A percentile compares a stretch with the other conserved stretches of the same genome.
Evolutionary conservation across 2,797 vertebrate species (phyloP).

Genomic region (Aselliscus stoliczkanus): DNA sequence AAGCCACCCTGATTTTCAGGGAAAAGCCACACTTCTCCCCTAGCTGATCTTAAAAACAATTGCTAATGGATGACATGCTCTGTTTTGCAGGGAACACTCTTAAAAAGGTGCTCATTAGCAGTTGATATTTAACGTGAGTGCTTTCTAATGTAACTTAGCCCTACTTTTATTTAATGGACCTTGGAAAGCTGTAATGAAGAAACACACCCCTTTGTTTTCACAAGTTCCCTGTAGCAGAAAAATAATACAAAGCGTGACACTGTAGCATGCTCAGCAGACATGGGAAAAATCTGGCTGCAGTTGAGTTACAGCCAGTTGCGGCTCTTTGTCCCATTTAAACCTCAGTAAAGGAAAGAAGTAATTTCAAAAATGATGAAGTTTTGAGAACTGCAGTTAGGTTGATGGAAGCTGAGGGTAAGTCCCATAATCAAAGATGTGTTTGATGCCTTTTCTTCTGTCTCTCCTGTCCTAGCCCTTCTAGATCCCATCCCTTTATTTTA

Average conservation of each 20-base stretch:
- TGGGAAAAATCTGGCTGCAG: rapidly evolving
- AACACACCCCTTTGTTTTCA: background rate
- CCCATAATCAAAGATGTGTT: background rate
- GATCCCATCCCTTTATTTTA: background rate
- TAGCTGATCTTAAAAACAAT: slow-evolving; percentile 1
- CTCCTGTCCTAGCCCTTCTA: background rate
- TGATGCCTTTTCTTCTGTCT: background rate
- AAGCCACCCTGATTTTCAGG: background rate
- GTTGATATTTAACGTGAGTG: slow-evolving; percentile 22
- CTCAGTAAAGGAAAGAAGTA: background rate
- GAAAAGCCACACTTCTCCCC: background rate
- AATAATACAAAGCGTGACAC: background rate
- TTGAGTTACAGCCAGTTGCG: background rate
- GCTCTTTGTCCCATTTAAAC: background rate
- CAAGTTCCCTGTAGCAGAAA: background rate
- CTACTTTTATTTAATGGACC: slow-evolving; percentile 53
- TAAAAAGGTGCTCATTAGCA: slow-evolving; percentile 48
- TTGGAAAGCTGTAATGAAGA: slow-evolving; percentile 42
- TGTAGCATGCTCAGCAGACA: background rate
- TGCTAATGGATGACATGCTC: slow-evolving; percentile 3
- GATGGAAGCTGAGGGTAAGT: background rate
- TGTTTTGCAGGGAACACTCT: background rate
- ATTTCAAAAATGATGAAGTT: background rate
- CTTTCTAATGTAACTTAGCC: slow-evolving; percentile 32
- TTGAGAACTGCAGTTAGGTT: background rate